Evolutionary conservation across 2,888 invertebrate species (phyloP), one percentile per base, ranked within the genome.

Genomic region (Andricus curvator): DNA sequence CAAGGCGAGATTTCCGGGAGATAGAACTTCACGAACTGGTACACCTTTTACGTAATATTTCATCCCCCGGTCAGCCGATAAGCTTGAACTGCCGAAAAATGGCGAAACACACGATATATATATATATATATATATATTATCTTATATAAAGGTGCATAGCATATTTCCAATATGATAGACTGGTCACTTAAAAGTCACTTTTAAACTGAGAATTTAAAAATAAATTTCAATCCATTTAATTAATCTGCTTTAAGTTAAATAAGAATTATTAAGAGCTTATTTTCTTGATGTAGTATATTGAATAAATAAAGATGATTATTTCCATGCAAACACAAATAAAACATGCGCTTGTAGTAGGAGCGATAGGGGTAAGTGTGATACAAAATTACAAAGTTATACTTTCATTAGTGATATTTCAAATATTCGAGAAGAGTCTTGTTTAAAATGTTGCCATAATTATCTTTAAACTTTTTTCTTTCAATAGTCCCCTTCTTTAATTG

Each of bases 1-100:
- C 20, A 70, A 51, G 70, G 51, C 20, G 51, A 70, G 70, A 70
- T 51, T 70, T 44, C 70, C 70, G 70, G 48, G 51, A 70, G 60
- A 22, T 8, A 60, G 29, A 70, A 48, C 48, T 70, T 70, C 70
- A 20, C 51, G 20, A 70, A 70, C 29, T 70, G 70, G 70, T 51
- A 51, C 70, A 51, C 70, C 9, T 51, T 70, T 51, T 20, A 8
- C 22, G 51, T 29, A 51, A 70, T 70, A 70, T 70, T 70, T 70
- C 29, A 51, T 70, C 29, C 48, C 29, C 17, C 13, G 48, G 48
- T 25, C 15, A 37, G 37, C 65, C 29, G 70, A 70, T 70, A 70
- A 68, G 68, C 68, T 68, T 48, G 68, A 48, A 48, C 22, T 41
- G 37, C 22, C 67, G 22, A 67, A 67, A 60, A 67, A 67, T 67